Evolutionary conservation across 2,888 invertebrate genomes (phyloP).

Genomic region (Caenorhabditis sp.): DNA sequence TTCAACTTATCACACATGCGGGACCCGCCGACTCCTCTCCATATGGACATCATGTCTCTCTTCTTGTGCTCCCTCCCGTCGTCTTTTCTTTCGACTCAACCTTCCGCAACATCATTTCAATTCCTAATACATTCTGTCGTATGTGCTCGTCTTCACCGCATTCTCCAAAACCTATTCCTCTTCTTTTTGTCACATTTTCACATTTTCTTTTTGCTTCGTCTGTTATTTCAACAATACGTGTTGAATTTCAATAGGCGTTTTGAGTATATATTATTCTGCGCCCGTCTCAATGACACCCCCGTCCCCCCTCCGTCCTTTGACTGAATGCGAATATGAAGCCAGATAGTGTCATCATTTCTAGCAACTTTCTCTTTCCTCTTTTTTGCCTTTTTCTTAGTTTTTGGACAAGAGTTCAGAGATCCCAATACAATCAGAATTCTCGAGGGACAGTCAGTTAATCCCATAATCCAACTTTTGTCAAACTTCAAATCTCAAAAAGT

Average conservation of each 20-base stretch:
- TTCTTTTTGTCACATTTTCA: constrained; percentile 13
- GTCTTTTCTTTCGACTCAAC: constrained; percentile 61
- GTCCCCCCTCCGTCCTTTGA: not conserved
- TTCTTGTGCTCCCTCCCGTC: constrained; percentile 7
- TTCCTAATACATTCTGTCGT: constrained; percentile 47
- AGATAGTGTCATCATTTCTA: not conserved
- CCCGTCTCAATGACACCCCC: not conserved
- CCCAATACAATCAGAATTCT: too few relatives aligned
- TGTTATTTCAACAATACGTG: constrained; percentile 26
- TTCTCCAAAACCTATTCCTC: constrained; percentile 19
- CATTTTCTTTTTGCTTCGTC: not conserved
- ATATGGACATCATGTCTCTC: constrained; percentile 49
- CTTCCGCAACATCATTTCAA: constrained; percentile 79
- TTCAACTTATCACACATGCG: constrained; percentile 58
- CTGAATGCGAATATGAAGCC: not conserved
- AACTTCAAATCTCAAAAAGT: too few relatives aligned
- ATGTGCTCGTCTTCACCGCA: constrained; percentile 26
- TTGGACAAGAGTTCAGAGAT: too few relatives aligned
- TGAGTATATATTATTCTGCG: constrained; percentile 17
- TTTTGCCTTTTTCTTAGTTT: too few relatives aligned
- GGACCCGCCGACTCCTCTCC: constrained; percentile 44
- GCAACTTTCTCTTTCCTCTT: too few relatives aligned
- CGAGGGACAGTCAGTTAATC: too few relatives aligned
- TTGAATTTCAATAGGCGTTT: constrained; percentile 24
- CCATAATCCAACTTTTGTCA: too few relatives aligned